Evolutionary conservation across 2,113 vertebrate species (phyloP).

Genomic region (Mustela lutreola): DNA sequence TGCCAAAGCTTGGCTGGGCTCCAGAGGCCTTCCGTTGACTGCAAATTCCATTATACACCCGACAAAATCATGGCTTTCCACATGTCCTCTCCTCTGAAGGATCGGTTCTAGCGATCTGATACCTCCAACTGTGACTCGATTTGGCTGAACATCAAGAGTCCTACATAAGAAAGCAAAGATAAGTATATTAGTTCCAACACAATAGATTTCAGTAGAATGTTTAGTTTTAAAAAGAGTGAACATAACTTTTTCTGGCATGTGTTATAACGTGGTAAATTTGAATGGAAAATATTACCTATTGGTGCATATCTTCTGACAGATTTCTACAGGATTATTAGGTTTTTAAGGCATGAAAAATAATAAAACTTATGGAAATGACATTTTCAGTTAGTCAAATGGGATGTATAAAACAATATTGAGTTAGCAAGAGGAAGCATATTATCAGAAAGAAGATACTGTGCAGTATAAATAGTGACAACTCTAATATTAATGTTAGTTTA

Average conservation of each 20-base stretch:
- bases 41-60: slow-evolving; percentile 99
- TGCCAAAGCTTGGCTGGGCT: slow-evolving; percentile 96
- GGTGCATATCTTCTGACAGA: background rate
- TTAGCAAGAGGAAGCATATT: background rate
- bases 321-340: background rate
- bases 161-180: slow-evolving; percentile 83
- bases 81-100: slow-evolving; percentile 95
- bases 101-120: slow-evolving; percentile 93
- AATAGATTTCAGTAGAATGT: background rate
- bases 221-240: background rate
- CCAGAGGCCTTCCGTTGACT: slow-evolving; percentile 98
- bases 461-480: background rate
- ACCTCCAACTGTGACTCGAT: slow-evolving; percentile 95
- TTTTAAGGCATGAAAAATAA: background rate
- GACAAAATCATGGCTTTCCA: slow-evolving; percentile 97
- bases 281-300: background rate
- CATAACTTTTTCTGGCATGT: background rate
- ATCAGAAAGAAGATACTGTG: background rate
- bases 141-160: slow-evolving; percentile 98
- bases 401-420: background rate
- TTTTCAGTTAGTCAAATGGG: background rate
- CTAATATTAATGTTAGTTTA: background rate
- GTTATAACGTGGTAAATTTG: background rate
- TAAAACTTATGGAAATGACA: background rate
- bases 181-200: background rate